Base-by-base conservation (phyloP, 2,113 vertebrate species). In the Datnioides undecimradiatus region DNA sequence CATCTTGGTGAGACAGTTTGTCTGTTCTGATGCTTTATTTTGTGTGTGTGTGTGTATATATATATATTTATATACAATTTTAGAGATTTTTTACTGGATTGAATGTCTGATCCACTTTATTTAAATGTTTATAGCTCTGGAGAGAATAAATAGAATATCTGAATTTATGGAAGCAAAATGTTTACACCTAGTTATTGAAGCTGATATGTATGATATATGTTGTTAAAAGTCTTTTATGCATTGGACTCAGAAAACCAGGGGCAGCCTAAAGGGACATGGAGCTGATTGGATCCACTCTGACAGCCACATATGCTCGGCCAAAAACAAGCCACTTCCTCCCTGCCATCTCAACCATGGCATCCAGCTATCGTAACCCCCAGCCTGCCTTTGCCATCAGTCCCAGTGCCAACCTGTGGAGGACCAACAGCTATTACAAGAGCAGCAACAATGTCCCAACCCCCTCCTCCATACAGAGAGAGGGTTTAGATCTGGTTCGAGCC, bases 271-370 rank as follows among this genome's bases (percentile, higher is more conserved):
- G 11, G 60, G 8, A 77, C 77, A 98, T 98, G 96, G 97, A 97
- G 81, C 87, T 93, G 23, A 83, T 95, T 1, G 95, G 95, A 80
- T 97, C 96, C 33, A 96, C 96, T 11, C 69, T 96, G 71, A 93
- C 88, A 0, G 91, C 96, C 31, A 95, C 89, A 0, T 96, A 95
- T 4, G 83, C 93, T 77, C 95, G 94, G 21, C 96, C 96, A 25
- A 95, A 88, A 79, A 94, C 95, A 36, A 80, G 93, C 83, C 96
- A 90, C 86, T 96, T 96, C 65, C 95, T 97, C 48, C 96, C 97
- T 0, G 94, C 96, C 88, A 95, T 98, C 90, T 94, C 95, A 80
- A 94, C 95, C 55, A 88, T 92, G 93, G 84, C 96, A 1, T 95
- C 96, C 23, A 96, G 94, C 92, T 98, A 96, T 41, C 96, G 88